Percentiles rank a stretch among this genome's conserved stretches.
Evolutionary conservation across 2,888 invertebrate species (phyloP).

Genomic region (Ochropacha duplaris): DNA sequence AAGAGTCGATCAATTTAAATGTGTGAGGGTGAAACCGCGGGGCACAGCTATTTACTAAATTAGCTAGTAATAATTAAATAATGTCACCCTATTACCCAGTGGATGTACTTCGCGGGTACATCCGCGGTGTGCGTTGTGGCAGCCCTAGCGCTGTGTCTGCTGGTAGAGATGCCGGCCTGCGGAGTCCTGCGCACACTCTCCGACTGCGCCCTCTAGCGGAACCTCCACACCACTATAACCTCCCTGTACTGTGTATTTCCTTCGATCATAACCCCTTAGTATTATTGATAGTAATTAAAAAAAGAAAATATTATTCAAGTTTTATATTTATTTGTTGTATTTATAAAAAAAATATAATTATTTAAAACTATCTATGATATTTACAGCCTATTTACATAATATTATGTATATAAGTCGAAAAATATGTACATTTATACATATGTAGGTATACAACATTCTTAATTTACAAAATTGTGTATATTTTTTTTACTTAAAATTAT

Average conservation of each 20-base stretch:
- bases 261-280: too few relatives aligned
- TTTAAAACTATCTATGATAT: constrained; percentile 44
- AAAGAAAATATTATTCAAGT: constrained; percentile 8
- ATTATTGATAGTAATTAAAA: not conserved
- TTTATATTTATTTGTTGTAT: constrained; percentile 36
- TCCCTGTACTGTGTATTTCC: too few relatives aligned
- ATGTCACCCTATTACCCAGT: constrained; percentile 62
- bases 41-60: too few relatives aligned
- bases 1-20: too few relatives aligned
- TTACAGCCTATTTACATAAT: constrained; percentile 71
- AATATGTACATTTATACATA: constrained; percentile 11
- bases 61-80: too few relatives aligned
- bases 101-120: constrained; percentile 79
- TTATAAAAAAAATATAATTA: constrained; percentile 39
- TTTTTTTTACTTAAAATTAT: not conserved
- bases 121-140: constrained; percentile 60
- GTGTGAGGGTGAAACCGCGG: too few relatives aligned
- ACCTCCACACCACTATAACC: too few relatives aligned
- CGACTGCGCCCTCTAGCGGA: constrained; percentile 44
- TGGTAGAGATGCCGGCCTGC: constrained; percentile 84
- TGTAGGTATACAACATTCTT: not conserved
- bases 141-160: constrained; percentile 74
- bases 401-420: constrained; percentile 20
- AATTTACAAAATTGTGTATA: not conserved
- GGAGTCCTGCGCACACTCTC: constrained; percentile 78